These are phyloP conservation scores for Ferdinandea cuprea DNA, from an alignment of 2,888 invertebrate genomes.

Conservation along the genomic window DNA sequence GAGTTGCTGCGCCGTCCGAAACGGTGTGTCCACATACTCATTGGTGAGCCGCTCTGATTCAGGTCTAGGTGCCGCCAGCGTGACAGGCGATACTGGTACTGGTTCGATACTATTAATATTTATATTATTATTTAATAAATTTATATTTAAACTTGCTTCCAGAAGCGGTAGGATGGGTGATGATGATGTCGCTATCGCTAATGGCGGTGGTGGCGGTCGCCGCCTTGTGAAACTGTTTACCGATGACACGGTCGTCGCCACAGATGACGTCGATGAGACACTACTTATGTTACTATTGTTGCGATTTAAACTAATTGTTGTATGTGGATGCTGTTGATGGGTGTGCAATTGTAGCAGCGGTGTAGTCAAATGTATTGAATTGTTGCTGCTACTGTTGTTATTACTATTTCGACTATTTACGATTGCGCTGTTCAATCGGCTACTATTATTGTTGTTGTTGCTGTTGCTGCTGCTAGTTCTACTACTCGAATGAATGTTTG, in stretches of 20 bases:
- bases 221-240: slow-evolving; percentile 82
- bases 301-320: slow-evolving; percentile 77
- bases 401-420: slow-evolving; percentile 67
- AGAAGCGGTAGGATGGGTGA: slow-evolving; percentile 78
- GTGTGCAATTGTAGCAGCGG: slow-evolving; percentile 64
- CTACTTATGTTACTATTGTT: slow-evolving; percentile 80
- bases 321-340: slow-evolving; percentile 69
- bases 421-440: slow-evolving; percentile 48
- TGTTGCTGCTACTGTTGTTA: slow-evolving; percentile 73
- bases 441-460: slow-evolving; percentile 45
- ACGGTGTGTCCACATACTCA: slow-evolving; percentile 96
- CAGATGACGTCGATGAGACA: slow-evolving; percentile 79
- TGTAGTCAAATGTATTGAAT: slow-evolving; percentile 49
- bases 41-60: slow-evolving; percentile 93
- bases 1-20: slow-evolving; percentile 84
- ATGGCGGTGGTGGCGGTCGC: slow-evolving; percentile 78
- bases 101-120: slow-evolving; percentile 82
- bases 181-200: slow-evolving; percentile 76
- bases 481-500: slow-evolving; percentile 64
- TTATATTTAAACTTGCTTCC: slow-evolving; percentile 77
- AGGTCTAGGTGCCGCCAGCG: slow-evolving; percentile 90
- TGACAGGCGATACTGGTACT: slow-evolving; percentile 82
- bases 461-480: slow-evolving; percentile 50
- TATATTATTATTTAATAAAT: slow-evolving; percentile 70
- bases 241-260: slow-evolving; percentile 78